Conservation (phyloP, 2,113 vertebrate genomes). For the Sclerurus mexicanus region DNA sequence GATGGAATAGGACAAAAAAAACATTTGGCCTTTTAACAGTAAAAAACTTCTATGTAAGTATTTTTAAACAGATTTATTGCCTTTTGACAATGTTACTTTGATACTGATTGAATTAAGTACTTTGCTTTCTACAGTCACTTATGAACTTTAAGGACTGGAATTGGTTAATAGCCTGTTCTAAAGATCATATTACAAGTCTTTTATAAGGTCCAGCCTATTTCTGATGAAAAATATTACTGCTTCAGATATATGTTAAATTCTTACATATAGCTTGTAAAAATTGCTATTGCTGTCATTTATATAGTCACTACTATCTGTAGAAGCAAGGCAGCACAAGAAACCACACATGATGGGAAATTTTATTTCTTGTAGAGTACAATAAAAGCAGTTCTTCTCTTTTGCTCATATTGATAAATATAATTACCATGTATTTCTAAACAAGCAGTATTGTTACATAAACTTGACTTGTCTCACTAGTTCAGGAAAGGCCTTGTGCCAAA, state of each 20-base stretch:
- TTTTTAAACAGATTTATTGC: background rate
- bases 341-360: background rate
- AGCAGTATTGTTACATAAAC: background rate
- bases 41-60: background rate
- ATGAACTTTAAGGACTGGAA: background rate
- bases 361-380: conserved; percentile 7
- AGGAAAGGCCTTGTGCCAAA: background rate
- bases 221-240: background rate
- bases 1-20: background rate
- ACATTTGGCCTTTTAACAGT: background rate
- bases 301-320: background rate
- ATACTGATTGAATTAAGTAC: background rate
- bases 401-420: conserved; percentile 18
- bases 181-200: background rate
- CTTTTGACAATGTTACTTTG: background rate
- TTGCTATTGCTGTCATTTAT: background rate
- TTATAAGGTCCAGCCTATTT: background rate
- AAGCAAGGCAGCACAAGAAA: background rate
- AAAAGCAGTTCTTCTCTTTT: background rate
- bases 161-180: background rate
- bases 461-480: background rate
- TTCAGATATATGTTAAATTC: background rate
- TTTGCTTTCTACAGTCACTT: background rate
- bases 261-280: background rate
- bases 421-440: background rate